Conservation (phyloP, 2,113 vertebrate species). For the Procavia capensis region DNA sequence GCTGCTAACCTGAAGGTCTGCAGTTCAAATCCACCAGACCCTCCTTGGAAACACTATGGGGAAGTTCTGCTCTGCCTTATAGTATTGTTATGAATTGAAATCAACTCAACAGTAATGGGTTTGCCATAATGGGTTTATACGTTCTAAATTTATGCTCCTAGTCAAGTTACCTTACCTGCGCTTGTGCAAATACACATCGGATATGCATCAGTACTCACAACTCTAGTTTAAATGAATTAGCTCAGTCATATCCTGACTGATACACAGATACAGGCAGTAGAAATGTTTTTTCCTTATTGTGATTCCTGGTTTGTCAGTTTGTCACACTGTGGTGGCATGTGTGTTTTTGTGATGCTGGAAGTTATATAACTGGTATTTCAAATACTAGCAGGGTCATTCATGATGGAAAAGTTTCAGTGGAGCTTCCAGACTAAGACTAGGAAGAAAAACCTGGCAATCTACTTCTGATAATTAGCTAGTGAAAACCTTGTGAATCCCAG, state of each 20-base stretch:
- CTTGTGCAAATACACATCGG: neutral
- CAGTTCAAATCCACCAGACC: no score
- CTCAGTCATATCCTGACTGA: constrained; percentile 3
- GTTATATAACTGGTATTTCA: neutral
- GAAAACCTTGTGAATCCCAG: neutral
- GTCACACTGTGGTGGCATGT: neutral
- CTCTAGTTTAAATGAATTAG: neutral
- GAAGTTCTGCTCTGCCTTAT: no score
- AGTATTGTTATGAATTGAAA: no score
- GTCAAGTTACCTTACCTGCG: neutral
- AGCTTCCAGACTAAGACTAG: neutral
- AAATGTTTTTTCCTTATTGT: neutral
- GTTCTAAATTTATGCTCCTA: neutral
- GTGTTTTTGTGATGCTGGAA: neutral
- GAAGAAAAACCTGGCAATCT: neutral
- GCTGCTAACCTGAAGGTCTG: no score
- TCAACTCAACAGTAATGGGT: no score
- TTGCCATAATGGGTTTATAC: no score
- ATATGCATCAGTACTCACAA: neutral
- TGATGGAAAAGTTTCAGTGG: neutral
- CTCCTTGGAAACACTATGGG: no score
- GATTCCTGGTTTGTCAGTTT: neutral
- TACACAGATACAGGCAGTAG: neutral
- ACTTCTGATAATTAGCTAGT: neutral
- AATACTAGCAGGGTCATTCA: neutral